Conservation (phyloP, 2,797 vertebrate genomes). For the Myotis findleyi region DNA sequence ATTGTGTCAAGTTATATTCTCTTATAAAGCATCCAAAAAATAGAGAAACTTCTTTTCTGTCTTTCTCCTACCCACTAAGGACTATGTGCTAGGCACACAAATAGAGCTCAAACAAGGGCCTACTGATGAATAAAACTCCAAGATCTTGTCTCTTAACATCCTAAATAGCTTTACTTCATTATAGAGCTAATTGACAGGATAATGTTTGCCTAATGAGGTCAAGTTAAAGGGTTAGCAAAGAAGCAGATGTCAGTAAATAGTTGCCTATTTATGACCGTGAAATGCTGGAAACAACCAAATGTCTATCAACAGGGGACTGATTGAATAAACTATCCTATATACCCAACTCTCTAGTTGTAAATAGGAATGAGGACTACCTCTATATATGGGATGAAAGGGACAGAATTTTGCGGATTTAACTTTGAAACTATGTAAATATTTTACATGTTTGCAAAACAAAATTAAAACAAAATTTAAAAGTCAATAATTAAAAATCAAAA, state of each 20-base stretch:
- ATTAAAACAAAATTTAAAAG: conserved; percentile 37
- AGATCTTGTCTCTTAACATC: background rate
- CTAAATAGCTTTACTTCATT: background rate
- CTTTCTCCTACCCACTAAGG: background rate
- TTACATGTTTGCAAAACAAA: conserved; percentile 41
- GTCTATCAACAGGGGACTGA: background rate
- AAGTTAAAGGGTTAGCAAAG: conserved; percentile 50
- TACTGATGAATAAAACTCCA: background rate
- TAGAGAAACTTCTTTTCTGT: background rate
- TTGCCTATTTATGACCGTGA: conserved; percentile 27
- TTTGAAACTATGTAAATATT: conserved; percentile 32
- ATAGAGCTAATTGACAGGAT: background rate
- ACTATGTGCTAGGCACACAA: background rate
- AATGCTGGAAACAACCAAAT: conserved; percentile 49
- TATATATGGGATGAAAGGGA: background rate
- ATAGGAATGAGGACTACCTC: background rate
- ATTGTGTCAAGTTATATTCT: conserved; percentile 13
- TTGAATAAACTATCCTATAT: background rate
- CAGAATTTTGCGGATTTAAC: conserved; percentile 47
- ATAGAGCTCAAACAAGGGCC: background rate
- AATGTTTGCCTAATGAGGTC: background rate
- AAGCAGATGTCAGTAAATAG: background rate
- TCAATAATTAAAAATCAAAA: conserved; percentile 32
- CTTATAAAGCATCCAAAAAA: background rate
- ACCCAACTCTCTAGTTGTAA: background rate